These are phyloP conservation scores for Mus spretus DNA, from an alignment of 2,797 vertebrate species.

Conservation along the genomic window DNA sequence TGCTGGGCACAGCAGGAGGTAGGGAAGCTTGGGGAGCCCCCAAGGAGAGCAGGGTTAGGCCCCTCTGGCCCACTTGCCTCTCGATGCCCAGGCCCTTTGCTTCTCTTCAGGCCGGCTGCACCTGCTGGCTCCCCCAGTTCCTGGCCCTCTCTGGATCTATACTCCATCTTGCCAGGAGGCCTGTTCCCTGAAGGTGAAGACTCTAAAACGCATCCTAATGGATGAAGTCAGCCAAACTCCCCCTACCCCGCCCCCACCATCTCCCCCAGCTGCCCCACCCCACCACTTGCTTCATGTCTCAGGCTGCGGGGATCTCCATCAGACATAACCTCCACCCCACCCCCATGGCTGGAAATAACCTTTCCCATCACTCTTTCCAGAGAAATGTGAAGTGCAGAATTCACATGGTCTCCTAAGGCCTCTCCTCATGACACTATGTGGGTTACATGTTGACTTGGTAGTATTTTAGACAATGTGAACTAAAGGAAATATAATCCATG, in stretches of 20 bases:
- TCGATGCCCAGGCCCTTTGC: not conserved
- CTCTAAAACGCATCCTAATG: rapidly evolving
- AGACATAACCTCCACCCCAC: rapidly evolving
- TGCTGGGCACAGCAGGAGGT: not conserved
- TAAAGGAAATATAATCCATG: not conserved
- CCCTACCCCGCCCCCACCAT: too few relatives aligned
- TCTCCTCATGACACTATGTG: not conserved
- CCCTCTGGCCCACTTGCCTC: too few relatives aligned
- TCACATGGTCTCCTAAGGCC: too few relatives aligned
- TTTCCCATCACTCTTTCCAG: not conserved
- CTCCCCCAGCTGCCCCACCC: not conserved
- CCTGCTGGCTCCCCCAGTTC: not conserved
- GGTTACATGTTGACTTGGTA: not conserved
- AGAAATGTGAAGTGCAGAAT: not conserved
- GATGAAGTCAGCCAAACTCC: rapidly evolving
- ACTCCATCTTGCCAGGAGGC: too few relatives aligned
- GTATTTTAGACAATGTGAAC: not conserved
- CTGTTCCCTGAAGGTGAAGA: not conserved
- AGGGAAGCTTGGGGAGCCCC: too few relatives aligned
- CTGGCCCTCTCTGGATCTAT: not conserved
- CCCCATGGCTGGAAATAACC: not conserved
- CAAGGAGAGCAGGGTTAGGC: rapidly evolving
- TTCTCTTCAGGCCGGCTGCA: rapidly evolving
- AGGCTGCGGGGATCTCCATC: rapidly evolving
- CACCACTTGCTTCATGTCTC: not conserved